Percentiles rank a stretch among this genome's conserved stretches.
phyloP scores from a whole-genome alignment of 2,113 vertebrate genomes.

The Cryptotis parvus region DNA sequence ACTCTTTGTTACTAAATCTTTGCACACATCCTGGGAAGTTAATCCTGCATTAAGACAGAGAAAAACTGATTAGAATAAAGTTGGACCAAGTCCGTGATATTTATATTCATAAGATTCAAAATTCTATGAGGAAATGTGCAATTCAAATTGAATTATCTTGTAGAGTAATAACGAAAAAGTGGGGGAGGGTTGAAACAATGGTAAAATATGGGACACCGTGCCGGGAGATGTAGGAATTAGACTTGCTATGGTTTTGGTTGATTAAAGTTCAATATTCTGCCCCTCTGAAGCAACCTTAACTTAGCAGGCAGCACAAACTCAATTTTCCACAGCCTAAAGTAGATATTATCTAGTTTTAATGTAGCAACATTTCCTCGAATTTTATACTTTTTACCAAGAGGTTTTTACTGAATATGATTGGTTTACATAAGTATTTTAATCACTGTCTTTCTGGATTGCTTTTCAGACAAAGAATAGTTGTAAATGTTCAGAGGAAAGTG shows the following conservation, averaged over 20 bases:
- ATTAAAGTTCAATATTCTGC: constrained; percentile 27
- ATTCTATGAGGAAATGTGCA: constrained; percentile 50
- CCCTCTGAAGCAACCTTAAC: constrained; percentile 1
- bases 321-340: constrained; percentile 10
- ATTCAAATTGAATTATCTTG: constrained; percentile 67
- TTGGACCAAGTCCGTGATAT: constrained; percentile 64
- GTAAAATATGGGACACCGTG: constrained; percentile 47
- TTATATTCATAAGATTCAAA: constrained; percentile 73
- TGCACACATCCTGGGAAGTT: constrained; percentile 55
- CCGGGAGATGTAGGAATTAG: constrained; percentile 49
- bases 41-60: constrained; percentile 68
- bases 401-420: constrained; percentile 29
- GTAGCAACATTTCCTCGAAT: constrained; percentile 31
- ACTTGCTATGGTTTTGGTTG: background rate
- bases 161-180: constrained; percentile 41
- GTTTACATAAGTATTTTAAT: constrained; percentile 30
- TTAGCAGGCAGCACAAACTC: background rate
- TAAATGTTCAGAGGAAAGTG: constrained; percentile 36
- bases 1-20: constrained; percentile 52
- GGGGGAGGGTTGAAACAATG: background rate
- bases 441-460: background rate
- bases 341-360: background rate
- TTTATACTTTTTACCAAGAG: constrained; percentile 12
- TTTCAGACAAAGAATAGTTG: constrained; percentile 31
- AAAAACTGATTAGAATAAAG: constrained; percentile 75